Percentiles rank a stretch among this genome's conserved stretches.
These are phyloP conservation scores for Ormyrus pomaceus DNA, from an alignment of 2,888 invertebrate genomes.

Conservation along the genomic window DNA sequence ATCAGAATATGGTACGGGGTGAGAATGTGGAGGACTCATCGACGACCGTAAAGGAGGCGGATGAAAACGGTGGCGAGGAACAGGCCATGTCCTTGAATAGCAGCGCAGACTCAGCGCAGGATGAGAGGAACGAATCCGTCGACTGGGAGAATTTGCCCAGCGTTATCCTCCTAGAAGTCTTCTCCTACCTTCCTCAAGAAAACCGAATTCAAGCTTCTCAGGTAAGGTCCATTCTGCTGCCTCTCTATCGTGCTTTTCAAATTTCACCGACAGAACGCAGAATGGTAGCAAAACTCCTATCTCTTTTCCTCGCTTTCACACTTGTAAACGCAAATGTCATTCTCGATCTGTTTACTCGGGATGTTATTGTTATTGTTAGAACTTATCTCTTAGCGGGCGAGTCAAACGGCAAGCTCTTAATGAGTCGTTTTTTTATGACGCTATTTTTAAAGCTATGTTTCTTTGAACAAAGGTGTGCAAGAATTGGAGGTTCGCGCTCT, in stretches of 20 bases:
- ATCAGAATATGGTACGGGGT: slow-evolving; percentile 44
- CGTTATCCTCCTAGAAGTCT: slow-evolving; percentile 75
- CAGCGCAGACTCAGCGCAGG: slow-evolving; percentile 20
- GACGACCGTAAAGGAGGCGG: slow-evolving; percentile 26
- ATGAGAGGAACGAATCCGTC: slow-evolving; percentile 30
- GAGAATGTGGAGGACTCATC: slow-evolving; percentile 38
- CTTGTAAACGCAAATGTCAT: slow-evolving; percentile 43
- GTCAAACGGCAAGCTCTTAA: not conserved
- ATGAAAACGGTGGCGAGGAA: not conserved
- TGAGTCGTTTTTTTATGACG: not conserved
- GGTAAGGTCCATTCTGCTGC: slow-evolving; percentile 62
- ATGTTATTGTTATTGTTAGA: slow-evolving; percentile 18
- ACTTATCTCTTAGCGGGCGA: too few species aligned
- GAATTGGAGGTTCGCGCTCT: slow-evolving; percentile 78
- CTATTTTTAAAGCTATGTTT: slow-evolving; percentile 5
- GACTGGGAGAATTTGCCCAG: slow-evolving; percentile 75
- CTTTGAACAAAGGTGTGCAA: slow-evolving; percentile 74
- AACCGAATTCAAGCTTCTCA: slow-evolving; percentile 71
- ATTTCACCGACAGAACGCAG: too few species aligned
- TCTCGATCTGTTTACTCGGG: slow-evolving; percentile 45
- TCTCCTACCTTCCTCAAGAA: slow-evolving; percentile 72
- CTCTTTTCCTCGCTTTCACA: not conserved
- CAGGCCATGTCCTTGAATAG: slow-evolving; percentile 44
- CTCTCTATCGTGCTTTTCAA: slow-evolving; percentile 7
- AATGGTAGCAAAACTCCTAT: too few species aligned